Evolutionary conservation across 1,140 invertebrate genomes (phyloP), one percentile per base, ranked within the genome.

Genomic region (Micrasema longulum): DNA sequence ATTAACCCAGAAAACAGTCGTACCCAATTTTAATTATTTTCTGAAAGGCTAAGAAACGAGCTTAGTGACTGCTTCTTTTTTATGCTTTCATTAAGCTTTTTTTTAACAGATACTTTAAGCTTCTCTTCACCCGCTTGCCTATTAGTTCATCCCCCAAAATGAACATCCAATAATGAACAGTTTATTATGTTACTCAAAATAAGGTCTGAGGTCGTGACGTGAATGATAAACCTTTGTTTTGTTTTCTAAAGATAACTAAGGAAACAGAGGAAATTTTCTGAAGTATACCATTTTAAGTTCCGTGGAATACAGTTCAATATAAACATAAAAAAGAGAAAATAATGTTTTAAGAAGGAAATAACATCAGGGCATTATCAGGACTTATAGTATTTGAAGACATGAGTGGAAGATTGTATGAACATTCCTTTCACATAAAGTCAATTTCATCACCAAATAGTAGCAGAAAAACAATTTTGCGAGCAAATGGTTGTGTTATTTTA

Each of bases 161-260:
- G 14, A 38, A 11, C 14, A 26, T 57, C 35, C 35, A 38, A 47
- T 64, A 64, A 64, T 64, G 60, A 64, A 38, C 43, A 47, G 45
- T 64, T 64, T 64, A 64, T 64, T 64, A 41, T 64, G 60, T 47
- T 64, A 26, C 60, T 64, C 60, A 47, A 64, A 64, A 64, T 64
- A 64, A 64, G 47, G 60, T 31, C 60, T 12, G n/a, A 1, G 41
- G 11, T 26, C 60, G 60, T 64, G 60, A 64, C 43, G 41, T 45
- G 60, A 64, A 64, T 64, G 23, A 57, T 3, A 22, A 53, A 41
- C 35, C 36, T 41, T 41, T 60, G 55, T 60, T 16, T 60, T 60
- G 14, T 9, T 1, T n/a, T 20, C 55, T 22, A 60, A 60, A 31
- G 35, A 41, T 38, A 38, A 31, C 55, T 11, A 22, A 10, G 12